phyloP scores from a whole-genome alignment of 1,140 invertebrate genomes.

The Pentalonia nigronervosa region DNA sequence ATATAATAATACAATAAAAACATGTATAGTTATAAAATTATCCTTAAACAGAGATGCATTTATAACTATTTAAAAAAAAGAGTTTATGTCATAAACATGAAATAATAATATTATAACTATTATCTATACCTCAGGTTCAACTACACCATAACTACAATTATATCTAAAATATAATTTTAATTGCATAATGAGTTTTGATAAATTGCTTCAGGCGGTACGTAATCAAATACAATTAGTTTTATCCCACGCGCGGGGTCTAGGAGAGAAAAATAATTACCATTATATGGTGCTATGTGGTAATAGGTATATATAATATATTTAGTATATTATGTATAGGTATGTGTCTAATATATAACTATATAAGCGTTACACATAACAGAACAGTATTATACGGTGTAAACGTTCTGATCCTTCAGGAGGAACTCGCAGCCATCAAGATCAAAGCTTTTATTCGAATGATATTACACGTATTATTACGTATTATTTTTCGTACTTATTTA shows the following conservation, averaged over 20 bases:
- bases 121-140: not conserved
- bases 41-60: not conserved
- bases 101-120: not conserved
- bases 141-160: not conserved
- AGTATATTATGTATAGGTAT: not conserved
- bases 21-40: not conserved
- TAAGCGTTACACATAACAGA: not conserved
- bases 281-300: slow-evolving; percentile 16
- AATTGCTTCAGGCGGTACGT: not conserved
- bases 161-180: slow-evolving; percentile 20
- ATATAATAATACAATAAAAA: not conserved
- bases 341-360: not conserved
- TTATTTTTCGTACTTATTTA: not conserved
- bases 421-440: not conserved
- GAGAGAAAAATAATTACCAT: slow-evolving; percentile 16
- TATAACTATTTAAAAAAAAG: not conserved
- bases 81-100: not conserved
- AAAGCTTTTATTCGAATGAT: not conserved
- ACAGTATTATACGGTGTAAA: not conserved
- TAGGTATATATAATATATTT: not conserved
- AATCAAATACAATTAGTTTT: slow-evolving; percentile 18
- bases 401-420: not conserved
- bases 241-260: not conserved
- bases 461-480: not conserved
- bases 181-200: not conserved